phyloP scores from a whole-genome alignment of 2,113 vertebrate genomes.

The Amphiprion percula region DNA sequence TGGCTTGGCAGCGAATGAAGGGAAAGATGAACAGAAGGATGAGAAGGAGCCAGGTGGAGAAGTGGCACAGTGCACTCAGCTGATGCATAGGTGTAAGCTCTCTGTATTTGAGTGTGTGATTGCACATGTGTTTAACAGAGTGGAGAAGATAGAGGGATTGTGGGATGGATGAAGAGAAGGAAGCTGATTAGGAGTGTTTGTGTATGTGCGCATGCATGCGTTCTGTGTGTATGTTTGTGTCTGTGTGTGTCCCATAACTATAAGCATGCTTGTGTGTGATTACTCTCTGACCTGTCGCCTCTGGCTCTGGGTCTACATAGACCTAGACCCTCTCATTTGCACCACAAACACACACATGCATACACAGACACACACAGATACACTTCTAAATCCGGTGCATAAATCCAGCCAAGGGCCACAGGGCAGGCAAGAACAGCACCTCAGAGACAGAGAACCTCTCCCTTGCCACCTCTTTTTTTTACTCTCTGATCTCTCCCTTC shows the following conservation, averaged over 20 bases:
- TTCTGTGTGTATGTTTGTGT: not conserved
- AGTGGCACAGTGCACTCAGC: constrained; percentile 31
- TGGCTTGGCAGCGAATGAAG: constrained; percentile 43
- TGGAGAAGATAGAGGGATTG: constrained; percentile 29
- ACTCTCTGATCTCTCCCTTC: constrained; percentile 58
- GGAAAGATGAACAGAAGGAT: constrained; percentile 60
- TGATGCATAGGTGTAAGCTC: constrained; percentile 42
- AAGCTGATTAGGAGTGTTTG: constrained; percentile 42
- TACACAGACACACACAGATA: constrained; percentile 20
- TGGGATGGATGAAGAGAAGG: not conserved
- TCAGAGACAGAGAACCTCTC: constrained; percentile 64
- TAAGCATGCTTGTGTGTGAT: constrained; percentile 55
- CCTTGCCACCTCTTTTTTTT: constrained; percentile 50
- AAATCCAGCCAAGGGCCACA: constrained; percentile 72
- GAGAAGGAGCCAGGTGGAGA: constrained; percentile 65
- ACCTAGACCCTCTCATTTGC: constrained; percentile 45
- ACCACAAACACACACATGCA: constrained; percentile 17
- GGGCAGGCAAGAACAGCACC: constrained; percentile 69
- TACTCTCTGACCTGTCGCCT: constrained; percentile 70
- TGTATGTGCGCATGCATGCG: not conserved
- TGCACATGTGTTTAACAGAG: constrained; percentile 47
- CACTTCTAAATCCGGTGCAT: constrained; percentile 65
- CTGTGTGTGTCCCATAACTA: constrained; percentile 46
- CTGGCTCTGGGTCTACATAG: constrained; percentile 51
- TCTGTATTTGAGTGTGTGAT: constrained; percentile 29